phyloP scores from a whole-genome alignment of 2,797 vertebrate species.

The Margarornis squamiger region DNA sequence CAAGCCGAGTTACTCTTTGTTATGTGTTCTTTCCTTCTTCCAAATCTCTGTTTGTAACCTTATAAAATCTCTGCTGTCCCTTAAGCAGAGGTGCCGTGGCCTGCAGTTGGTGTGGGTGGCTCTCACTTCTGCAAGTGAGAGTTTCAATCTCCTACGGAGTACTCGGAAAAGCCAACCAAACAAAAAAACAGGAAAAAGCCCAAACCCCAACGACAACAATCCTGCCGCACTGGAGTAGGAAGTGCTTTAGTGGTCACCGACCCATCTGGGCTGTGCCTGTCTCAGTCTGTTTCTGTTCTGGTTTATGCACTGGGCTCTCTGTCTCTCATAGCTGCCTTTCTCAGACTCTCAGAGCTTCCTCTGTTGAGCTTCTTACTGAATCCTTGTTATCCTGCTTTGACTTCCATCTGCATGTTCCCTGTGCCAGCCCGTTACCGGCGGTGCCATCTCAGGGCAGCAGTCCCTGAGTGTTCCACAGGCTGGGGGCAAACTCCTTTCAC shows the following conservation, averaged over 20 bases:
- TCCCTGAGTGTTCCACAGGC: rapidly evolving
- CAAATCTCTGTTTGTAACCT: background rate
- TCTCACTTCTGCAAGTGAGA: background rate
- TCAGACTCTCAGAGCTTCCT: conserved; percentile 18
- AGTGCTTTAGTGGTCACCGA: background rate
- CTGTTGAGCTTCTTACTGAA: conserved; percentile 21
- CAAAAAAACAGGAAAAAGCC: background rate
- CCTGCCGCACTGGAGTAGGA: background rate
- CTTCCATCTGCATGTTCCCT: background rate
- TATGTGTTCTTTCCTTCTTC: background rate
- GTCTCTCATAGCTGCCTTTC: background rate
- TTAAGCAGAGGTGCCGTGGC: background rate
- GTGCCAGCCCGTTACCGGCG: background rate
- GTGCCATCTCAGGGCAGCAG: background rate
- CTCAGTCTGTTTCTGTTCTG: conserved; percentile 24
- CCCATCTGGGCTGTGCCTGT: background rate
- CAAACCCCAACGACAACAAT: background rate
- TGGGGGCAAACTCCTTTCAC: background rate
- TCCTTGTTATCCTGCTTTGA: background rate
- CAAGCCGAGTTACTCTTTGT: background rate
- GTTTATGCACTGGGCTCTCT: background rate
- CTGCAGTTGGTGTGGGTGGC: background rate
- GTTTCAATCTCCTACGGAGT: background rate
- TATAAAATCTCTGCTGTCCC: background rate
- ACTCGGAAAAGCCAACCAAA: background rate